A percentile compares a stretch with the other conserved stretches of the same genome.
These are phyloP conservation scores for Ypsolopha sequella DNA, from an alignment of 2,888 invertebrate species.

Conservation along the genomic window DNA sequence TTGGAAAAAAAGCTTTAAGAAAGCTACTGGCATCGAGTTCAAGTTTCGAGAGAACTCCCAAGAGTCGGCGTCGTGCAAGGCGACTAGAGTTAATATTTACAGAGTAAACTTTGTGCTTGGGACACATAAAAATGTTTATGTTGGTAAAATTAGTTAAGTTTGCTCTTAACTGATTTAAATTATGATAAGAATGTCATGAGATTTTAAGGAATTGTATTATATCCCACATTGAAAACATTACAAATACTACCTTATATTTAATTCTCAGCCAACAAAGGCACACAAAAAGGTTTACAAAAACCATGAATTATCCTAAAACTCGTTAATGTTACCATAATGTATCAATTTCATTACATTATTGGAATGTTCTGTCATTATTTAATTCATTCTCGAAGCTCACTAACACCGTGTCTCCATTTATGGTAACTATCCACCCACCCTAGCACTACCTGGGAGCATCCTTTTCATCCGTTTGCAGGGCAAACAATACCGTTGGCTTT, in stretches of 20 bases:
- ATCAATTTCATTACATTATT: slow-evolving; percentile 36
- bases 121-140: slow-evolving; percentile 15
- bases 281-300: too few species aligned
- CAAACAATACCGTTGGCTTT: slow-evolving; percentile 38
- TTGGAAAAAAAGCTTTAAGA: slow-evolving; percentile 38
- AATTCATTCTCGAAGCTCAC: slow-evolving; percentile 32
- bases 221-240: too few species aligned
- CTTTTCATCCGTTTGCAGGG: slow-evolving; percentile 37
- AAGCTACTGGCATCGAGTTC: slow-evolving; percentile 32
- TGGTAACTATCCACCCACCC: slow-evolving; percentile 40
- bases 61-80: slow-evolving; percentile 16
- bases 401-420: slow-evolving; percentile 31
- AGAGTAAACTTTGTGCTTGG: slow-evolving; percentile 17
- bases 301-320: slow-evolving; percentile 4
- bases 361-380: slow-evolving; percentile 34
- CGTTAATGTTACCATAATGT: slow-evolving; percentile 33
- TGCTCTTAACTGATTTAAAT: too few species aligned
- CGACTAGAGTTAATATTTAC: slow-evolving; percentile 24
- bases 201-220: too few species aligned
- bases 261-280: too few species aligned
- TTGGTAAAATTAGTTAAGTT: too few species aligned
- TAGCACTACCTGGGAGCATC: slow-evolving; percentile 47
- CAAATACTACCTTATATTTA: too few species aligned
- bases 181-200: too few species aligned
- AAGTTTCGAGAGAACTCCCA: not conserved